Evolutionary conservation across 2,113 vertebrate species (phyloP).

Genomic region (Tachycineta bicolor): DNA sequence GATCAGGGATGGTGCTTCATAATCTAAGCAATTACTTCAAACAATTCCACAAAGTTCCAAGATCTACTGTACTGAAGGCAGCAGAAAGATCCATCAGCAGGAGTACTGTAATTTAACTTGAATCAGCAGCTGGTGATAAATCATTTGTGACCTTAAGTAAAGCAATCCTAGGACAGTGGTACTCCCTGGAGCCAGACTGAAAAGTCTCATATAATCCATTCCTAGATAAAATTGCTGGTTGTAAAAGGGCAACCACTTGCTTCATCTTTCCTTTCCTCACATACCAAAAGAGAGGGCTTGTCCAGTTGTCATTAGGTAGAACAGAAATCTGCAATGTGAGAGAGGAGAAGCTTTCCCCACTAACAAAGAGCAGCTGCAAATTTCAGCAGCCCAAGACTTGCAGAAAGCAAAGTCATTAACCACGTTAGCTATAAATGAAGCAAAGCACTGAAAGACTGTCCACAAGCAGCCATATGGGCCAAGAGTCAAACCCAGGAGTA

Average conservation of each 20-base stretch:
- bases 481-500: slow-evolving; percentile 48
- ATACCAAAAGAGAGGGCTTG: neutral
- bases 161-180: neutral
- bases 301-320: neutral
- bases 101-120: slow-evolving; percentile 51
- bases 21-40: slow-evolving; percentile 17
- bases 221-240: neutral
- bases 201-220: slow-evolving; percentile 31
- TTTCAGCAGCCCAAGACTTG: slow-evolving; percentile 5
- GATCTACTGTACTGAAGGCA: slow-evolving; percentile 20
- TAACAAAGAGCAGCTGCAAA: slow-evolving; percentile 41
- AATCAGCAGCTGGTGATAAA: slow-evolving; percentile 25
- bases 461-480: slow-evolving; percentile 7
- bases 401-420: slow-evolving; percentile 20
- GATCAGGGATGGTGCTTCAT: neutral
- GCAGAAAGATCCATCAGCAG: slow-evolving; percentile 31
- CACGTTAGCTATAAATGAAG: slow-evolving; percentile 23
- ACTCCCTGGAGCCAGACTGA: slow-evolving; percentile 30
- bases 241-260: slow-evolving; percentile 15
- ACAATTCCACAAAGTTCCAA: neutral
- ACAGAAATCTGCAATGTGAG: neutral
- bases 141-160: slow-evolving; percentile 51
- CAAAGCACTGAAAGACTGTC: neutral
- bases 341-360: neutral
- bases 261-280: slow-evolving; percentile 9